These are phyloP conservation scores for Gryon sp. DNA, from an alignment of 1,140 invertebrate species.

Conservation along the genomic window DNA sequence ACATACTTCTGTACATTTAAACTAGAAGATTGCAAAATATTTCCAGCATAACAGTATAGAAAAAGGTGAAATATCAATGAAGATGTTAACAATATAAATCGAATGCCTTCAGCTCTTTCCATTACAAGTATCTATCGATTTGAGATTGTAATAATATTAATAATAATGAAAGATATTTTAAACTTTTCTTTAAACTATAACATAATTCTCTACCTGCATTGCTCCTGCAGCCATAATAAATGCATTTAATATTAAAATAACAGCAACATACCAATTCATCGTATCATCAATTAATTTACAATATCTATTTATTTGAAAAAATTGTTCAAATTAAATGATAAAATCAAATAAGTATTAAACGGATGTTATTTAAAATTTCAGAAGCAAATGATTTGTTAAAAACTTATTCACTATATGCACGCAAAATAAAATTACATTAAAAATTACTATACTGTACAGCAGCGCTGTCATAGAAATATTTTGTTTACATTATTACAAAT, in stretches of 20 bases:
- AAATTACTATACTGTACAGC: no score
- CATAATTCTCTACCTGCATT: slow-evolving; percentile 20
- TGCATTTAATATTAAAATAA: slow-evolving; percentile 1
- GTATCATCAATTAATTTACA: slow-evolving; percentile 6
- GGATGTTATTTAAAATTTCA: no score
- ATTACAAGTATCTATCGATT: slow-evolving; percentile 12
- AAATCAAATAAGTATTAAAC: no score
- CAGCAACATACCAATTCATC: slow-evolving; percentile 8
- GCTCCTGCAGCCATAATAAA: slow-evolving; percentile 8
- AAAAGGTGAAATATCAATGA: slow-evolving; percentile 9
- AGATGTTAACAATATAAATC: slow-evolving; percentile 8
- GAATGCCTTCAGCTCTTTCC: slow-evolving; percentile 3
- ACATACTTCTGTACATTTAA: background rate
- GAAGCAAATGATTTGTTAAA: no score
- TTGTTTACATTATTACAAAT: no score
- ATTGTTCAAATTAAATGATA: no score
- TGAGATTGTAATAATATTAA: no score
- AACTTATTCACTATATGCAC: no score
- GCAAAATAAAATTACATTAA: no score
- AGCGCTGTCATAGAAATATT: no score
- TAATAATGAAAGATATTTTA: no score
- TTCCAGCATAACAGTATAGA: slow-evolving; percentile 9
- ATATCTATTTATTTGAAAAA: slow-evolving; percentile 7
- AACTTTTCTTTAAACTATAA: no score
- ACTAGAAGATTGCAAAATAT: slow-evolving; percentile 1